Conservation (phyloP, 1,140 invertebrate genomes). For the Brachionus paranguensis region DNA sequence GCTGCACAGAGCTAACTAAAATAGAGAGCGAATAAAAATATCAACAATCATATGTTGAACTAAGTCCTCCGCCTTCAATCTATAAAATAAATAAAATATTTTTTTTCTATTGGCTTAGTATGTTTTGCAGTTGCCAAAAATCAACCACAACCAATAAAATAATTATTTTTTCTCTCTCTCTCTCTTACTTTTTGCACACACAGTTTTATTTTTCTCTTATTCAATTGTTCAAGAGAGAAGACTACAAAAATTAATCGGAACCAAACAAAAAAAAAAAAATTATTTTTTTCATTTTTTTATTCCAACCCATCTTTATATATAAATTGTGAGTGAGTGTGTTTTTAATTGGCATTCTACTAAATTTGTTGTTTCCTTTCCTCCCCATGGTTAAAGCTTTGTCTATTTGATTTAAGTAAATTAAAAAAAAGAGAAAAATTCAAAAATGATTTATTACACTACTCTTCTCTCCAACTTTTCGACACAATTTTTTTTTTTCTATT, state of each 20-base stretch:
- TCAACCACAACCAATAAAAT: background rate
- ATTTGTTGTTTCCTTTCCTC: background rate
- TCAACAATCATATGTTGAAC: background rate
- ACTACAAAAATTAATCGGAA: background rate
- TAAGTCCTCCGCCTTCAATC: background rate
- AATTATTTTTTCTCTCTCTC: background rate
- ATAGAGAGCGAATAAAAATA: background rate
- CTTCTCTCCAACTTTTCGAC: background rate
- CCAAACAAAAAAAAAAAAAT: background rate
- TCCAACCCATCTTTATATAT: background rate
- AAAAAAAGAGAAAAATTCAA: background rate
- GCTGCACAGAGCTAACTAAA: background rate
- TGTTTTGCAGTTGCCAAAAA: background rate
- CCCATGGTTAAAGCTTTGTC: background rate
- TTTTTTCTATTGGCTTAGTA: background rate
- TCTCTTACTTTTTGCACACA: too few relatives aligned
- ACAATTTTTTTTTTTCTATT: background rate
- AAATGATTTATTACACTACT: constrained; percentile 15
- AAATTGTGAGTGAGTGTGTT: background rate
- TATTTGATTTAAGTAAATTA: constrained; percentile 27
- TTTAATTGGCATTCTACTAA: background rate
- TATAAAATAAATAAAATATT: background rate
- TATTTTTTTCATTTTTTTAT: background rate
- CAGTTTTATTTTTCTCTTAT: background rate
- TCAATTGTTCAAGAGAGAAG: background rate